Evolutionary conservation across 2,888 invertebrate species (phyloP), one percentile per base, ranked within the genome.

Genomic region (Eupithecia subumbrata): DNA sequence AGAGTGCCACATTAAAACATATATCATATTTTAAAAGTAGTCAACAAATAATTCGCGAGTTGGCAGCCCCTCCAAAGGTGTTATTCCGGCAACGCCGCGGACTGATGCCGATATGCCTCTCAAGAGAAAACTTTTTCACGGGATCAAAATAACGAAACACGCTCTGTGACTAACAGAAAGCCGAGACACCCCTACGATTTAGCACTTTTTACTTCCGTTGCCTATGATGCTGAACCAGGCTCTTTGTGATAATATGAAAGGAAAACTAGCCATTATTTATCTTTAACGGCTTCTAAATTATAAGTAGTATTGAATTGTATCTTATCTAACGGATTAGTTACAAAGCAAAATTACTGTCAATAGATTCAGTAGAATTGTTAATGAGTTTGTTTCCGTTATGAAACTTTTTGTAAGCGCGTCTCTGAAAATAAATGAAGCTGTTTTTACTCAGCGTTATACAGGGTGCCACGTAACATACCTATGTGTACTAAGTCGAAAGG

Each of bases 61-160:
- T 77, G 77, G 77, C 77, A 77, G 43, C 68, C 68, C 73, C 52
- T 45, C 75, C 92, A 89, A 93, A 95, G 95, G 95, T 95, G 95
- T 95, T 95, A 93, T 93, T 93, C 92, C 89, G 86, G 90, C 87
- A 90, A 89, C 89, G 88, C 89, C 86, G 92, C 94, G 93, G 91
- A 89, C 90, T 91, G 91, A 91, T 89, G 90, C 89, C 90, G 88
- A 90, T 92, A 92, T 90, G 87, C 88, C 88, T 88, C 91, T 92
- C 91, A 80, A 73, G 92, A 92, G 92, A 78, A 86, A 89, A 89
- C 87, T 90, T 92, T 91, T 90, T 90, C 88, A 89, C 85, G 81
- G 84, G 90, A 90, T 89, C 88, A 89, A 88, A 89, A 87, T 90
- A 89, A 88, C 87, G 85, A 81, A 85, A 88, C 85, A 82, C 79